Evolutionary conservation across 2,888 invertebrate species (phyloP).

Genomic region (Gibbula magus): DNA sequence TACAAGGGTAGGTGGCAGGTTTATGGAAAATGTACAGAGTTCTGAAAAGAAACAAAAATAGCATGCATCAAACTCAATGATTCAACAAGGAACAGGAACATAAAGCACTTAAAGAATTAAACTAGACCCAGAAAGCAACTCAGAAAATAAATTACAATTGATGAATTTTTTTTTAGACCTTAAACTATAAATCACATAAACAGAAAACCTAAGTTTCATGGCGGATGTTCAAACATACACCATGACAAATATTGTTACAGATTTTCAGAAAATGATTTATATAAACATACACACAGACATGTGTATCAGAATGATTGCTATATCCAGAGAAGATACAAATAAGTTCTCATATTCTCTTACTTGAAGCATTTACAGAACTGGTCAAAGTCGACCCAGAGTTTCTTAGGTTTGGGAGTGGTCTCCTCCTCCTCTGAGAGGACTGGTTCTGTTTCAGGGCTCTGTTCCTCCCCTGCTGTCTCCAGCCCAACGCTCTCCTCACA

Average conservation of each 20-base stretch:
- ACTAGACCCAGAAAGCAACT: no score
- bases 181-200: no score
- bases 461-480: conserved; percentile 42
- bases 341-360: conserved; percentile 52
- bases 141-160: no score
- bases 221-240: no score
- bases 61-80: neutral
- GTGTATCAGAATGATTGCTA: neutral
- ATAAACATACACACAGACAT: neutral
- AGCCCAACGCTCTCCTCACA: conserved; percentile 31
- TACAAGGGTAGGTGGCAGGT: conserved; percentile 69
- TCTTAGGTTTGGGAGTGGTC: conserved; percentile 52
- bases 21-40: conserved; percentile 74
- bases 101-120: neutral
- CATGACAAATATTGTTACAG: no score
- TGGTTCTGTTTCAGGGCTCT: conserved; percentile 24
- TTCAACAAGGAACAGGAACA: neutral
- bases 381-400: conserved; percentile 74
- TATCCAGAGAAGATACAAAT: neutral
- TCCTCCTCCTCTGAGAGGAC: conserved; percentile 25
- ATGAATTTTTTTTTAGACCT: no score
- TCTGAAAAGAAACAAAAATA: conserved; percentile 55
- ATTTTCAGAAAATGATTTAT: no score
- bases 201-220: no score
- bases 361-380: conserved; percentile 74